Conservation (phyloP, 2,888 invertebrate species). For the Drosophila melanosoma region DNA sequence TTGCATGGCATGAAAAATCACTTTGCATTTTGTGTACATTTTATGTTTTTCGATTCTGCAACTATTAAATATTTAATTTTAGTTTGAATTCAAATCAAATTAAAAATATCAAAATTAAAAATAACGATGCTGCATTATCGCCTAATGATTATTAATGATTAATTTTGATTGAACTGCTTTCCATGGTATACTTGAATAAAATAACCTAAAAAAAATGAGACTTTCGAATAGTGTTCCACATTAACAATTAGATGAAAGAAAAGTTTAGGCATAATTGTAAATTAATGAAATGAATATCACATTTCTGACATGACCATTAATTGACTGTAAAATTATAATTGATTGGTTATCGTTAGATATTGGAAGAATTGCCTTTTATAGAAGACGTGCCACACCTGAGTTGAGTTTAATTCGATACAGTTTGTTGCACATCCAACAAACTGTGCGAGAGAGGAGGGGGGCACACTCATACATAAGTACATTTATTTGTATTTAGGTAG, state of each 20-base stretch:
- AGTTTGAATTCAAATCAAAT: background rate
- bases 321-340: conserved; percentile 19
- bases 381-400: conserved; percentile 29
- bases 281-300: background rate
- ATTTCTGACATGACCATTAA: conserved; percentile 8
- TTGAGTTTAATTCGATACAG: conserved; percentile 30
- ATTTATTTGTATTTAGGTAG: conserved; percentile 35
- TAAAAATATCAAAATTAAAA: background rate
- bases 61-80: background rate
- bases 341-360: conserved; percentile 27
- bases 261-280: background rate
- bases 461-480: conserved; percentile 33
- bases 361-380: conserved; percentile 15
- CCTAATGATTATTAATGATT: background rate
- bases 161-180: background rate
- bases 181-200: no score
- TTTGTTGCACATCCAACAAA: conserved; percentile 38
- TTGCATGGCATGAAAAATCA: conserved; percentile 48
- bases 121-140: background rate
- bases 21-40: background rate
- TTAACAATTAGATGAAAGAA: background rate
- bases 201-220: background rate
- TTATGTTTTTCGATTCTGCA: background rate
- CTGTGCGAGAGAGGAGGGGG: conserved; percentile 11
- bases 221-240: background rate